Evolutionary conservation across 2,113 vertebrate genomes (phyloP), one percentile per base, ranked within the genome.

Genomic region (Morone saxatilis): DNA sequence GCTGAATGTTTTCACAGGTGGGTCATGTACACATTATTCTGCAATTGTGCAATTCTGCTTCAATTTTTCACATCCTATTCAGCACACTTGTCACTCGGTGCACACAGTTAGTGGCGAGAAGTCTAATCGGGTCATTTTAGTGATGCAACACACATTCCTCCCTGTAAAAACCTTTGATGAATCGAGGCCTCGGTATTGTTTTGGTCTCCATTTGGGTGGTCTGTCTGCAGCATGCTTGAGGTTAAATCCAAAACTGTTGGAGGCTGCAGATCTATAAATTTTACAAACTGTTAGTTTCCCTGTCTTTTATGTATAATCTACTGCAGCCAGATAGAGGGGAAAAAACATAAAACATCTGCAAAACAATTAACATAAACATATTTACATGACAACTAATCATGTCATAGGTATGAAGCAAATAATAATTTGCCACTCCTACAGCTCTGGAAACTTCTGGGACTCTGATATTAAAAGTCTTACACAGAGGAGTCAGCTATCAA

Each of bases 171-270:
- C 14, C 5, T 31, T 38, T 53, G 5, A 47, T 61, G 4, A 7
- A n/a, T 40, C 4, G 22, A 12, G 5, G 6, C 3, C 36, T 22
- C 3, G 1, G 14, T 50, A 14, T 50, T 65, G 73, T 12, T 63
- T 17, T 40, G 40, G 31, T 72, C n/a, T 50, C 31, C 11, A 41
- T 51, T 36, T 60, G 59, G 69, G 70, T 78, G 86, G 82, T 69
- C 69, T 56, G 54, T 48, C 47, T 31, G n/a, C n/a, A 43, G 36
- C 31, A 19, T 1, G 8, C 12, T 38, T 10, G 11, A 67, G 16
- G 53, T 43, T 59, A 53, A 57, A 78, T 41, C 51, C 38, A 47
- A 51, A 53, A 71, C 8, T 50, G 47, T 14, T 74, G 43, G 40
- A 41, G 22, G 38, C 36, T 60, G 4, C 2, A 50, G 47, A 61